Base-by-base conservation (phyloP, 2,888 invertebrate genomes). In the Acanthosepion esculentum region DNA sequence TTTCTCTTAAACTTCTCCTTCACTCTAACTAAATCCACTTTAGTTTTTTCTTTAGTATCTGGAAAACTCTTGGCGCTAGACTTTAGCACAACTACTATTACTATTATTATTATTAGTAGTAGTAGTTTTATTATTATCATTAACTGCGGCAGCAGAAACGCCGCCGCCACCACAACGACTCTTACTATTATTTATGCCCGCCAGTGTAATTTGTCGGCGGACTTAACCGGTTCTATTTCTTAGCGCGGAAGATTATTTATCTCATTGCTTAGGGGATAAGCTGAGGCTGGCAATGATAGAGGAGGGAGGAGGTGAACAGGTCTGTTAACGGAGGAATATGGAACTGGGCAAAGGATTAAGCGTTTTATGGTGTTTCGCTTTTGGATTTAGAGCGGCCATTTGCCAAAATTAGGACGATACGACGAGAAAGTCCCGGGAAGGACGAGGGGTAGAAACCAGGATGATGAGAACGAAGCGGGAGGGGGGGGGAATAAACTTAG, bases 361-460 rank as follows among this genome's bases (percentile, higher is more conserved):
- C 78, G 15, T 78, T 78, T 78, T 78, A 78, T 23, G 78, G 33
- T 78, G n/a, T 8, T n/a, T 78, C 78, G 10, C 78, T n/a, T 78
- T 78, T n/a, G 78, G n/a, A 78, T 78, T 78, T 78, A 78, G 78
- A 78, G n/a, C 78, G 78, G n/a, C n/a, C 78, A 78, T 78, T 78
- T 78, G 78, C 78, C 78, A 78, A 78, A 78, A 78, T 78, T 78
- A 78, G 78, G 78, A 78, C 78, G 78, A 78, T 78, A 78, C 78
- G 78, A 33, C 78, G 33, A 78, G 78, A 78, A 78, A n/a, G 78
- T 78, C 78, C 78, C n/a, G 78, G 78, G 78, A 4, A n/a, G n/a
- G n/a, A 20, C 5, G 59, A 18, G n/a, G n/a, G n/a, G 78, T 29
- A 78, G n/a, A 78, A 18, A n/a, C n/a, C 78, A 15, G n/a, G 78